phyloP scores from a whole-genome alignment of 2,888 invertebrate species.

The Eupithecia exiguata region DNA sequence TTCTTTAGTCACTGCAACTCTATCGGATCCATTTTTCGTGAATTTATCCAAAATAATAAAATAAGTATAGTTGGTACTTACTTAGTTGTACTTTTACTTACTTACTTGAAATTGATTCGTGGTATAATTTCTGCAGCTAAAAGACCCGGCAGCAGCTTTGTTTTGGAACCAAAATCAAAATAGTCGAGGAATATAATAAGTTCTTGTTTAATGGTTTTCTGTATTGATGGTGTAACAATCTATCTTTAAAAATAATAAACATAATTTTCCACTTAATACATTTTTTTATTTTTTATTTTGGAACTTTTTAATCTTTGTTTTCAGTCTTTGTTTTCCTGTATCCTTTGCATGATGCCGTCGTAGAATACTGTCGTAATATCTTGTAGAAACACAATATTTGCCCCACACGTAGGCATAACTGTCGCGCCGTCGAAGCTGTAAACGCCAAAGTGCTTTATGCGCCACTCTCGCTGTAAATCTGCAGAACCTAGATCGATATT shows the following conservation, averaged over 20 bases:
- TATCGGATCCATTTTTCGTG: neutral
- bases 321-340: neutral
- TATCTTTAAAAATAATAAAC: too few species aligned
- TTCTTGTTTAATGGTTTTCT: too few species aligned
- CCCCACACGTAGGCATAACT: slow-evolving; percentile 46
- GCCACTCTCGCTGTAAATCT: slow-evolving; percentile 54
- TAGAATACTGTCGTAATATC: neutral
- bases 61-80: neutral
- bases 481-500: slow-evolving; percentile 39
- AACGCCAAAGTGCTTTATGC: slow-evolving; percentile 59
- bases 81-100: too few species aligned
- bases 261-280: too few species aligned
- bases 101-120: neutral
- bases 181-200: neutral
- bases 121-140: neutral
- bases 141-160: neutral
- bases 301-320: too few species aligned
- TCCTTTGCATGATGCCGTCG: neutral
- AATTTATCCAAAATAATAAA: neutral
- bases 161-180: neutral
- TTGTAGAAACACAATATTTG: slow-evolving; percentile 28
- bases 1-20: slow-evolving; percentile 7
- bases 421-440: slow-evolving; percentile 46
- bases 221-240: too few species aligned
- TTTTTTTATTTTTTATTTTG: too few species aligned